Evolutionary conservation across 2,888 invertebrate genomes (phyloP), one percentile per base, ranked within the genome.

Genomic region (Linyphia triangularis): DNA sequence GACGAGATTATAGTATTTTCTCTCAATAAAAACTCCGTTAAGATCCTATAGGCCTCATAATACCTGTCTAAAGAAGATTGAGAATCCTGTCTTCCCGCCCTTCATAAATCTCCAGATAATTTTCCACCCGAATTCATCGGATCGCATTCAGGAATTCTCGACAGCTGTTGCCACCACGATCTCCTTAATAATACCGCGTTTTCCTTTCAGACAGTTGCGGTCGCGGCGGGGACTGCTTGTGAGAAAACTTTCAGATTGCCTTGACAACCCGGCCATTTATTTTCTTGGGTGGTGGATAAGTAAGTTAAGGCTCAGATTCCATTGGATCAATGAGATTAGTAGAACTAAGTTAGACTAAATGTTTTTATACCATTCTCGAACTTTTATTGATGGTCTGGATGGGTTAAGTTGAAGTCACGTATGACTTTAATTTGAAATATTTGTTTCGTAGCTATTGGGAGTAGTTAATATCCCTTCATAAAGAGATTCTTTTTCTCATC

Each of bases 211-310:
- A 40, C 63, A 57, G 57, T 81, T 81, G 24, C 57, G 19, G 59
- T 59, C 67, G 22, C 81, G 24, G 70, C 81, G 69, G 69, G 81
- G 28, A 40, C 40, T 19, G 51, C 26, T 19, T 13, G 30, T 13
- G 65, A 37, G 67, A 57, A 67, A 81, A 70, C 3, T 24, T 81
- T 57, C 81, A 59, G 67, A 59, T 69, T 70, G 81, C 26, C 51
- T 16, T 81, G 81, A 81, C 81, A 59, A 59, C 57, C n/a, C 9
- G 37, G 19, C 81, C 24, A 81, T 81, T 81, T 81, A 81, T 81
- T 61, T 81, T 70, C 69, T 51, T 40, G 16, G 7, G 24, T 19
- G 40, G 24, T 24, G 22, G 19, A 40, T 43, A 22, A 30, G 28
- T 30, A 26, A 70, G 70, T 79, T 69, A 81, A 81, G 69, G 59